Percentiles rank a stretch among this genome's conserved stretches.
Conservation (phyloP, 2,888 invertebrate genomes). For the Seladonia tumulorum region DNA sequence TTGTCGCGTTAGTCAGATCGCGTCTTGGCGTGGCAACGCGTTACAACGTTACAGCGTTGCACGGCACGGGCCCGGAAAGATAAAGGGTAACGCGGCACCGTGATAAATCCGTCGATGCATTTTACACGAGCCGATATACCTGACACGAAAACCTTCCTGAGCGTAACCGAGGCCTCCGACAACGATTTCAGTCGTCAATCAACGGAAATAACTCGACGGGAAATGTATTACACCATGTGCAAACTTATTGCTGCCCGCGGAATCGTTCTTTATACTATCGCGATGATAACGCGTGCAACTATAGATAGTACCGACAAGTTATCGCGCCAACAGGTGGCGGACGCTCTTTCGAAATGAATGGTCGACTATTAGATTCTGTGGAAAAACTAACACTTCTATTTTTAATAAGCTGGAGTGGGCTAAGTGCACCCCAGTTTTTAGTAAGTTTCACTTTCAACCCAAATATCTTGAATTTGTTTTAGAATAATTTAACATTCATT, state of each 20-base stretch:
- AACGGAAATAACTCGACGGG: not conserved
- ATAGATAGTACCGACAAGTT: not conserved
- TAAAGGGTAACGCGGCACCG: conserved; percentile 27
- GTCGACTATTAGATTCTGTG: too few species aligned
- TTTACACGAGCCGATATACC: not conserved
- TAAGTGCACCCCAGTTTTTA: too few species aligned
- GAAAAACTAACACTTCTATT: too few species aligned
- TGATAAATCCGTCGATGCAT: conserved; percentile 33
- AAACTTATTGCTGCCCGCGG: not conserved
- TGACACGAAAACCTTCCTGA: not conserved
- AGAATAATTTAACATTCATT: too few species aligned
- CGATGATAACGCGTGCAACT: too few species aligned
- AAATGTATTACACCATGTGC: not conserved
- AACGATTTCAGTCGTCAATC: not conserved
- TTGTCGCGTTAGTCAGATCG: conserved; percentile 49
- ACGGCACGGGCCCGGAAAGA: conserved; percentile 32
- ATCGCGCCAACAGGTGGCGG: not conserved
- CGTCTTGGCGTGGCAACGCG: not conserved
- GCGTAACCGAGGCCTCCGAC: not conserved
- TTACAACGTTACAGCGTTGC: conserved; percentile 2
- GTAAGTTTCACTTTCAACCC: too few species aligned
- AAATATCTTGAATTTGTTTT: too few species aligned
- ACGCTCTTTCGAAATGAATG: too few species aligned
- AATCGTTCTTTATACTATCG: too few species aligned
- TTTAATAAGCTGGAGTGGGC: too few species aligned